Conservation (phyloP, 2,113 vertebrate species). For the Lamprotornis superbus region DNA sequence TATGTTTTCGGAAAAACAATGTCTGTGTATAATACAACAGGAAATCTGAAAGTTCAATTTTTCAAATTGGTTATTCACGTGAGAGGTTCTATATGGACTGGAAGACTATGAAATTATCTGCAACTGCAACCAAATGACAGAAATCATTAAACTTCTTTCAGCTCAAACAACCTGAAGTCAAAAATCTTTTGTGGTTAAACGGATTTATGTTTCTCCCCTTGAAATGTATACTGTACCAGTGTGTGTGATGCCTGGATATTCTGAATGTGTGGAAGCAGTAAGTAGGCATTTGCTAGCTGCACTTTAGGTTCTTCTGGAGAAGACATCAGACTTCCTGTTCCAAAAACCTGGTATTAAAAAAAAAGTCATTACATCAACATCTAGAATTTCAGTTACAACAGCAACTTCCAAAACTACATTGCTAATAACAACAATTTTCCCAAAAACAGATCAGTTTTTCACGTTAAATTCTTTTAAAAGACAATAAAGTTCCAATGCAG, state of each 20-base stretch:
- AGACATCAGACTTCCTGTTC: conserved; percentile 77
- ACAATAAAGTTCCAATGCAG: neutral
- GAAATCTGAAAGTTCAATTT: neutral
- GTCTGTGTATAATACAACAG: neutral
- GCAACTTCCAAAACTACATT: neutral
- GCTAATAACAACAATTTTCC: neutral
- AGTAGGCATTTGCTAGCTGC: conserved; percentile 75
- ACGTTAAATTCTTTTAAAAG: neutral
- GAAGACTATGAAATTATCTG: neutral
- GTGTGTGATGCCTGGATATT: conserved; percentile 89
- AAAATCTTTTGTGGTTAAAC: neutral
- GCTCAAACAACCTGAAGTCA: neutral
- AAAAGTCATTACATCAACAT: neutral
- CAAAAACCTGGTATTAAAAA: conserved; percentile 83
- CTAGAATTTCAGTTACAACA: neutral
- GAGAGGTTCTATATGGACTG: neutral
- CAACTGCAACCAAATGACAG: neutral
- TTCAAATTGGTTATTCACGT: neutral
- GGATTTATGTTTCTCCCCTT: neutral
- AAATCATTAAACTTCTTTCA: neutral
- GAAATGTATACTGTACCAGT: conserved; percentile 79
- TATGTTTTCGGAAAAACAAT: neutral
- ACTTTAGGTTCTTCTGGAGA: conserved; percentile 76
- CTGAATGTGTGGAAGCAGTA: conserved; percentile 90
- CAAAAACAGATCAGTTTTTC: neutral